Conservation (phyloP, 2,797 vertebrate species). For the Enteromius paludinosus region DNA sequence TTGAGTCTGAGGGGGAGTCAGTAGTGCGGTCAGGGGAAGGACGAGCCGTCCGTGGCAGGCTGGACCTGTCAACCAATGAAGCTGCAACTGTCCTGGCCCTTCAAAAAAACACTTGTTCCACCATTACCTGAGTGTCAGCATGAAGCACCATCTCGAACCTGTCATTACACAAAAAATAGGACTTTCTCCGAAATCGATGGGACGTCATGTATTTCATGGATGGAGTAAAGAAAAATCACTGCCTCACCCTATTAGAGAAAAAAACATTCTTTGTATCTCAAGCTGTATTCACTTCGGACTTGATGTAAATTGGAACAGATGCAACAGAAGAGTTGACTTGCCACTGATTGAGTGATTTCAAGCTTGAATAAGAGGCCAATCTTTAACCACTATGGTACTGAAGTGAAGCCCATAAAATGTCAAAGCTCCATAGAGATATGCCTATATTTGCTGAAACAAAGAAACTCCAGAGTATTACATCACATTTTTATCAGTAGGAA, state of each 20-base stretch:
- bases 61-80: not conserved
- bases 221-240: not conserved
- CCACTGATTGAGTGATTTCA: not conserved
- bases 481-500: constrained; percentile 21
- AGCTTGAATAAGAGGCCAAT: not conserved
- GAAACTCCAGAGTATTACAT: constrained; percentile 49
- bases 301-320: constrained; percentile 19
- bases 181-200: constrained; percentile 3
- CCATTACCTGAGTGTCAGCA: constrained; percentile 9
- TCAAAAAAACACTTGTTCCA: constrained; percentile 16
- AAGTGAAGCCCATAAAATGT: constrained; percentile 6
- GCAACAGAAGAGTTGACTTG: not conserved
- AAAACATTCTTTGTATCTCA: not conserved
- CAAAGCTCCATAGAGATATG: constrained; percentile 4
- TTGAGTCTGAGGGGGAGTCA: not conserved
- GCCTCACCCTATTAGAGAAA: not conserved
- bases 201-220: not conserved
- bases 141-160: constrained; percentile 15
- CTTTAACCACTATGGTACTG: not conserved
- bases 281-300: not conserved
- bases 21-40: not conserved
- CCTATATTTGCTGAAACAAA: constrained; percentile 33
- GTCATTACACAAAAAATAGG: constrained; percentile 8
- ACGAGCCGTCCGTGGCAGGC: not conserved
- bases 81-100: not conserved